Evolutionary conservation across 1,140 invertebrate genomes (phyloP), one percentile per base, ranked within the genome.

Genomic region (Aphelinus atriplicis): DNA sequence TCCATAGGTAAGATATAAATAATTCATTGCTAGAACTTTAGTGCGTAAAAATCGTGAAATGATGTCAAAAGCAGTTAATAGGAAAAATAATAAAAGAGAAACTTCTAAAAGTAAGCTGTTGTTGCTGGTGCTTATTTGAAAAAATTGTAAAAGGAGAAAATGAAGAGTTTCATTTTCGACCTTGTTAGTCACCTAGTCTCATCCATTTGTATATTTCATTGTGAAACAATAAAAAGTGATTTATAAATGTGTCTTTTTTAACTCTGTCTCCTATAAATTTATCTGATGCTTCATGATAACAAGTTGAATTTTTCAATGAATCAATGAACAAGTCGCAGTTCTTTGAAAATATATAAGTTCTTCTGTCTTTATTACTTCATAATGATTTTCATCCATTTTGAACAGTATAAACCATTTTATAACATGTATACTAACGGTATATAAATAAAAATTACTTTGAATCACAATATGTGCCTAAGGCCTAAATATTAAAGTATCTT

Each of bases 171-270:
- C 63, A 71, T 71, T 68, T 71, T 47, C 9, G n/a, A 72, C 74
- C 80, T 78, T 81, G 68, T 80, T 81, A 82, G 77, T 81, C 75
- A 79, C 73, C 58, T 78, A 79, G 73, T 76, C 77, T 76, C 72
- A 71, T 70, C 71, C 75, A 81, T 82, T 82, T 84, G 79, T 84
- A 83, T 82, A 82, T 83, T 83, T 82, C 82, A 84, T 79, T 82
- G 80, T 81, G 81, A 78, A 83, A 80, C 80, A 84, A 83, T 83
- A 84, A 84, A 83, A 60, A 79, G 77, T 71, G 71, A 80, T 84
- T 84, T 84, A 80, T 84, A 83, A 84, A 80, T 82, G 78, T 26
- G 26, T 26, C 26, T 26, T 26, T 26, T 26, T 26, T 26, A 26
- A 26, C 26, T 26, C 26, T 26, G 26, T 26, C 26, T 26, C 26